Evolutionary conservation across 2,113 vertebrate genomes (phyloP).

Genomic region (Epinephelus fuscoguttatus): DNA sequence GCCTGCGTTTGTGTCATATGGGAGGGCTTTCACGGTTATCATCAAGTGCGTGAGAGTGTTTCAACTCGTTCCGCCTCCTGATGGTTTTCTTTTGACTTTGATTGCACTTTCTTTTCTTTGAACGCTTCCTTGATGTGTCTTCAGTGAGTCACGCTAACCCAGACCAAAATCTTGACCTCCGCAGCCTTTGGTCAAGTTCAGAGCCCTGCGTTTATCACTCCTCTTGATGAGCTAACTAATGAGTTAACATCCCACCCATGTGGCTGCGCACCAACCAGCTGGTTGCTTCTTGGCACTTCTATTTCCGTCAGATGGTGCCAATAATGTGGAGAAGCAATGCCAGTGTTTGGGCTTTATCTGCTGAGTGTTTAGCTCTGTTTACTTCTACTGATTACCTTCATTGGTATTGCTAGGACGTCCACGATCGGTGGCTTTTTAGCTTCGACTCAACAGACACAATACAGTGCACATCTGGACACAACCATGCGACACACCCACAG

Average conservation of each 20-base stretch:
- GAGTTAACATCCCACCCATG: slow-evolving; percentile 6
- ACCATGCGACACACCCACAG: not conserved
- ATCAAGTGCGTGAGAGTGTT: not conserved
- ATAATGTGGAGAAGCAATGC: not conserved
- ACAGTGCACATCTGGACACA: not conserved
- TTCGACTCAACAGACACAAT: not conserved
- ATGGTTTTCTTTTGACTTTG: not conserved
- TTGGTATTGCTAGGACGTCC: not conserved
- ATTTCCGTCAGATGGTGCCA: slow-evolving; percentile 18
- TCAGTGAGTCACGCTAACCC: not conserved
- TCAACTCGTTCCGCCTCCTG: not conserved
- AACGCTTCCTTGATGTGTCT: not conserved
- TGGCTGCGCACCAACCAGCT: slow-evolving; percentile 22
- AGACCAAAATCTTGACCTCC: not conserved
- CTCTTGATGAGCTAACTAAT: slow-evolving; percentile 10
- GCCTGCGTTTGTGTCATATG: slow-evolving; percentile 2
- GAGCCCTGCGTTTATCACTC: not conserved
- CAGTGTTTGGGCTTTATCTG: slow-evolving; percentile 28
- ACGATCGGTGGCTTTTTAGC: not conserved
- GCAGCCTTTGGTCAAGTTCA: not conserved
- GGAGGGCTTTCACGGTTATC: not conserved
- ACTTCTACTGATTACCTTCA: slow-evolving; percentile 23
- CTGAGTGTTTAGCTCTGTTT: slow-evolving; percentile 19
- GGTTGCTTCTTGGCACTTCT: slow-evolving; percentile 27
- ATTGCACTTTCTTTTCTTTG: not conserved